Conservation (phyloP, 2,888 invertebrate genomes). For the Ophraella communa region DNA sequence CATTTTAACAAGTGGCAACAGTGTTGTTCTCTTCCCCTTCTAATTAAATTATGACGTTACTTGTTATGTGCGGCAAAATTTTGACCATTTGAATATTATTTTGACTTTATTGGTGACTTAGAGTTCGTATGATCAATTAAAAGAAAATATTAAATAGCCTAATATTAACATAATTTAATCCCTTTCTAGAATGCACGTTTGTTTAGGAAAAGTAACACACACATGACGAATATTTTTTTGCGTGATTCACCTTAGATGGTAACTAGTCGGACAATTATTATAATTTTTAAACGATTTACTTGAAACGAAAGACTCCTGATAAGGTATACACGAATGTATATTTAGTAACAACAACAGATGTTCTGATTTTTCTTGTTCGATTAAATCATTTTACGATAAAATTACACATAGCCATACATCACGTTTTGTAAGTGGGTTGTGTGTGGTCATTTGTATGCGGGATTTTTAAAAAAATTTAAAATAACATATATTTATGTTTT, state of each 20-base stretch:
- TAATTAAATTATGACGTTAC: no score
- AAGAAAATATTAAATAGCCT: no score
- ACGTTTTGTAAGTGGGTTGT: not conserved
- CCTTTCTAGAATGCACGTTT: not conserved
- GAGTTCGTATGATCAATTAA: no score
- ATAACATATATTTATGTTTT: no score
- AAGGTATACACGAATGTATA: conserved; percentile 18
- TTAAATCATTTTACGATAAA: conserved; percentile 10
- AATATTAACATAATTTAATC: no score
- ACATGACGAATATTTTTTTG: conserved; percentile 27
- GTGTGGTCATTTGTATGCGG: not conserved
- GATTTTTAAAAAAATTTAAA: no score
- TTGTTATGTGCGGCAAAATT: no score
- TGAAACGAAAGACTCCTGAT: conserved; percentile 17
- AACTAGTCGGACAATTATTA: conserved; percentile 18
- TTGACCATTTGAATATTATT: no score
- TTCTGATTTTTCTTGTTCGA: conserved; percentile 24
- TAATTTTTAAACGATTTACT: conserved; percentile 22
- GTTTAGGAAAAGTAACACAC: conserved; percentile 30
- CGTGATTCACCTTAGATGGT: conserved; percentile 32
- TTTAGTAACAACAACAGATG: conserved; percentile 27
- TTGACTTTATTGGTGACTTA: no score
- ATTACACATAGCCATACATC: not conserved
- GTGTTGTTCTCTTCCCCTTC: no score
- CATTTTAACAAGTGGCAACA: no score